Evolutionary conservation across 2,113 vertebrate species (phyloP).

Genomic region (Chaetodon auriga): DNA sequence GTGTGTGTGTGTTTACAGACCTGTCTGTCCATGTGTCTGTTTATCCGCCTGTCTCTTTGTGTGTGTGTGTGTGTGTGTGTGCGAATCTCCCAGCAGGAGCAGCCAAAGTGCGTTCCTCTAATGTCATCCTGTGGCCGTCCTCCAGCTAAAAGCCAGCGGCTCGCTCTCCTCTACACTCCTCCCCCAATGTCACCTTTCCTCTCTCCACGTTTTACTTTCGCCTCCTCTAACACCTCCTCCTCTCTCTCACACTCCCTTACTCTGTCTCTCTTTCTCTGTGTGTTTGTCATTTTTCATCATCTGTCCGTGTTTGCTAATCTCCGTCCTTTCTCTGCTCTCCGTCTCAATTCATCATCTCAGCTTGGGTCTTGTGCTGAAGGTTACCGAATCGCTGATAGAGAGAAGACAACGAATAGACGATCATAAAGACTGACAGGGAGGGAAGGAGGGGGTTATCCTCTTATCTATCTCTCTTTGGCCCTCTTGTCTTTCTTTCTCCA

Average conservation of each 20-base stretch:
- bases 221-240: slow-evolving; percentile 24
- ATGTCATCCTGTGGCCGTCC: slow-evolving; percentile 79
- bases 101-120: slow-evolving; percentile 77
- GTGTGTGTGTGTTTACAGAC: slow-evolving; percentile 44
- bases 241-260: neutral
- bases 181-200: slow-evolving; percentile 81
- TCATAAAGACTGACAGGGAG: slow-evolving; percentile 75
- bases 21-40: slow-evolving; percentile 58
- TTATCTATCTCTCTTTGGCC: slow-evolving; percentile 36
- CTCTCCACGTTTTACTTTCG: slow-evolving; percentile 62
- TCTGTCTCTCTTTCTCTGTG: slow-evolving; percentile 22
- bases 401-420: slow-evolving; percentile 70
- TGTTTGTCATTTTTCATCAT: slow-evolving; percentile 87
- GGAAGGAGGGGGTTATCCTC: slow-evolving; percentile 50
- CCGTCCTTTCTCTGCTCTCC: slow-evolving; percentile 80
- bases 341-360: slow-evolving; percentile 85
- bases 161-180: slow-evolving; percentile 57
- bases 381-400: slow-evolving; percentile 75
- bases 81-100: slow-evolving; percentile 75
- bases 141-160: slow-evolving; percentile 80
- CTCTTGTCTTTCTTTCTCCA: slow-evolving; percentile 32
- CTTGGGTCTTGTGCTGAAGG: slow-evolving; percentile 81
- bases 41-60: slow-evolving; percentile 42
- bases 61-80: slow-evolving; percentile 43
- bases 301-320: slow-evolving; percentile 83